Conservation (phyloP, 2,888 invertebrate genomes). For the Eledona agricola region DNA sequence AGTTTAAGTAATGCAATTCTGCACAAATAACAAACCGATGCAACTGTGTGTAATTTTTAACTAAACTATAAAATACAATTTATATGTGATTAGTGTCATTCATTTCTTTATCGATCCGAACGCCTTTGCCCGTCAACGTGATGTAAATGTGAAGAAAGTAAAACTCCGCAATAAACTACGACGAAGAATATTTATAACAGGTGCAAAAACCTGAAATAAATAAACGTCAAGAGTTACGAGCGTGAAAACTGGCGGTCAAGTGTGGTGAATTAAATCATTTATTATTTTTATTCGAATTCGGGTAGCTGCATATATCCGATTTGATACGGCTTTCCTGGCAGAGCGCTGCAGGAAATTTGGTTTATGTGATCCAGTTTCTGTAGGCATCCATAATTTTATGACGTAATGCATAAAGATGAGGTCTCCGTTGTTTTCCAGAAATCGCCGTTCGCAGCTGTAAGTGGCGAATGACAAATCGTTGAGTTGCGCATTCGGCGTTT, state of each 20-base stretch:
- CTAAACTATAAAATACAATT: too few species aligned
- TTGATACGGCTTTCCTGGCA: slow-evolving; percentile 41
- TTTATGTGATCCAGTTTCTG: slow-evolving; percentile 30
- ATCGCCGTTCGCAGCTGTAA: too few species aligned
- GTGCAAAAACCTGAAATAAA: slow-evolving; percentile 49
- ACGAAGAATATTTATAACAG: slow-evolving; percentile 40
- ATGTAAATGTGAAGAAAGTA: slow-evolving; percentile 18
- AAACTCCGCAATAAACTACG: slow-evolving; percentile 18
- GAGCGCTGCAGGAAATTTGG: slow-evolving; percentile 29
- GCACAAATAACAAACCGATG: too few species aligned
- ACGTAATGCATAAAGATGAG: slow-evolving; percentile 11
- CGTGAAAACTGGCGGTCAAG: slow-evolving; percentile 52
- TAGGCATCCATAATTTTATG: slow-evolving; percentile 12
- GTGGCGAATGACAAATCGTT: too few species aligned
- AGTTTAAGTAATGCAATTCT: too few species aligned
- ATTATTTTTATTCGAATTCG: slow-evolving; percentile 51
- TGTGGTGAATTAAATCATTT: slow-evolving; percentile 52
- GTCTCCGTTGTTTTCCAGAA: too few species aligned
- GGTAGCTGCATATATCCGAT: slow-evolving; percentile 52
- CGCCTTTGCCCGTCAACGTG: too few species aligned
- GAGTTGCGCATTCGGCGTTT: slow-evolving; percentile 23
- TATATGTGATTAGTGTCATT: too few species aligned
- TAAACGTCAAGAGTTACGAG: slow-evolving; percentile 49
- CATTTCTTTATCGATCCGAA: too few species aligned
- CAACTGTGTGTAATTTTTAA: too few species aligned